These are phyloP conservation scores for Brachypalpus laphriformis DNA, from an alignment of 2,888 invertebrate species.

Conservation along the genomic window DNA sequence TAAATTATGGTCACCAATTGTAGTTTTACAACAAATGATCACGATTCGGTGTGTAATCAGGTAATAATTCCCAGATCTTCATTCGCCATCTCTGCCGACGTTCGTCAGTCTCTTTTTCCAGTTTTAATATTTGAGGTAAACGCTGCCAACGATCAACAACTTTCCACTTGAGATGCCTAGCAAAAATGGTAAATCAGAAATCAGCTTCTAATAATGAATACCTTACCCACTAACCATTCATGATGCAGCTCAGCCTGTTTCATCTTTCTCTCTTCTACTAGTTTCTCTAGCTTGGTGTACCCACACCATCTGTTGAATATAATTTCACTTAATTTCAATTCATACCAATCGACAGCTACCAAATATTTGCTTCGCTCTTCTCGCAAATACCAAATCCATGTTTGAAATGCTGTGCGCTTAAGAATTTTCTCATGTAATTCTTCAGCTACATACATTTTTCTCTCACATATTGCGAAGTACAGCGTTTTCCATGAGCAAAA, in stretches of 20 bases:
- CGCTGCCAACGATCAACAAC: slow-evolving; percentile 86
- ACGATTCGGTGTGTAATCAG: slow-evolving; percentile 86
- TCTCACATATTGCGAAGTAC: slow-evolving; percentile 83
- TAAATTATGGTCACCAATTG: too few species aligned
- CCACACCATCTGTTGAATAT: slow-evolving; percentile 84
- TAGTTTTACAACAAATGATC: slow-evolving; percentile 63
- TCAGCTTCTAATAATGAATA: background rate
- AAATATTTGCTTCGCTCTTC: slow-evolving; percentile 84
- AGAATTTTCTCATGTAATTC: slow-evolving; percentile 84
- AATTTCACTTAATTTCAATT: slow-evolving; percentile 85
- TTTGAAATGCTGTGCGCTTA: slow-evolving; percentile 82
- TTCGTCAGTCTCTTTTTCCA: slow-evolving; percentile 87
- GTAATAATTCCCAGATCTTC: slow-evolving; percentile 88
- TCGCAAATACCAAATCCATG: slow-evolving; percentile 82
- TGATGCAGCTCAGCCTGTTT: slow-evolving; percentile 81
- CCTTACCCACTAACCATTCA: slow-evolving; percentile 81
- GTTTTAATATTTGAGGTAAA: slow-evolving; percentile 86
- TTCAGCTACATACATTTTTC: slow-evolving; percentile 85
- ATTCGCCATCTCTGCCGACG: slow-evolving; percentile 88
- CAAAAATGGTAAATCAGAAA: background rate
- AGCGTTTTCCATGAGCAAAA: slow-evolving; percentile 85
- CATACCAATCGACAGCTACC: slow-evolving; percentile 89
- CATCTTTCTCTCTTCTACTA: slow-evolving; percentile 83
- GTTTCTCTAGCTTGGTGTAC: slow-evolving; percentile 82
- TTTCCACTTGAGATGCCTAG: slow-evolving; percentile 83